These are phyloP conservation scores for Antennarius striatus DNA, from an alignment of 2,113 vertebrate species.

Conservation along the genomic window DNA sequence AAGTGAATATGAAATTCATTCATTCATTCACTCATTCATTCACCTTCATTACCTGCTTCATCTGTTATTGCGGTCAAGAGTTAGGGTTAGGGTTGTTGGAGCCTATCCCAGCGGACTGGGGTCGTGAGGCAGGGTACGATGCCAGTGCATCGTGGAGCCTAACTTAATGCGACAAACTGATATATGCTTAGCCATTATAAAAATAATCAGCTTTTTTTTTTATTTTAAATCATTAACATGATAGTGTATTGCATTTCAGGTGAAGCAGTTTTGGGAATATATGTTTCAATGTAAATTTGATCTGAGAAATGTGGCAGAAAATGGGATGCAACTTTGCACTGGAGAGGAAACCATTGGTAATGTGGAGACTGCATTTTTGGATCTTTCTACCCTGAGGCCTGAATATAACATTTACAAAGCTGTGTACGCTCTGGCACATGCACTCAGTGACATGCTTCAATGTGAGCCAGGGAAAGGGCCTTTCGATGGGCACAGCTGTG, in stretches of 20 bases:
- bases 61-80: too few species aligned
- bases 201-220: too few species aligned
- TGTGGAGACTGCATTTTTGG: slow-evolving; percentile 40
- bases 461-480: slow-evolving; percentile 8
- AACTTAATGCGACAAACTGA: too few species aligned
- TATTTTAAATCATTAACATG: too few species aligned
- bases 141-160: too few species aligned
- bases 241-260: slow-evolving; percentile 32
- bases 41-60: too few species aligned
- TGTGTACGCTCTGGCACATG: slow-evolving; percentile 62
- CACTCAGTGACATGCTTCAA: slow-evolving; percentile 42
- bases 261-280: slow-evolving; percentile 63
- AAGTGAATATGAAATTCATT: not conserved
- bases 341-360: slow-evolving; percentile 64
- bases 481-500: slow-evolving; percentile 36
- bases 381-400: slow-evolving; percentile 58
- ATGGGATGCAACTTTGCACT: slow-evolving; percentile 42
- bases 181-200: too few species aligned
- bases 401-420: slow-evolving; percentile 59
- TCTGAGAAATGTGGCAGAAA: slow-evolving; percentile 7
- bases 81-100: too few species aligned
- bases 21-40: too few species aligned
- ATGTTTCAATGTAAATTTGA: slow-evolving; percentile 66
- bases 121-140: too few species aligned
- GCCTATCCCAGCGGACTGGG: too few species aligned